These are phyloP conservation scores for Heliconius congener DNA, from an alignment of 1,140 invertebrate genomes.

Conservation along the genomic window DNA sequence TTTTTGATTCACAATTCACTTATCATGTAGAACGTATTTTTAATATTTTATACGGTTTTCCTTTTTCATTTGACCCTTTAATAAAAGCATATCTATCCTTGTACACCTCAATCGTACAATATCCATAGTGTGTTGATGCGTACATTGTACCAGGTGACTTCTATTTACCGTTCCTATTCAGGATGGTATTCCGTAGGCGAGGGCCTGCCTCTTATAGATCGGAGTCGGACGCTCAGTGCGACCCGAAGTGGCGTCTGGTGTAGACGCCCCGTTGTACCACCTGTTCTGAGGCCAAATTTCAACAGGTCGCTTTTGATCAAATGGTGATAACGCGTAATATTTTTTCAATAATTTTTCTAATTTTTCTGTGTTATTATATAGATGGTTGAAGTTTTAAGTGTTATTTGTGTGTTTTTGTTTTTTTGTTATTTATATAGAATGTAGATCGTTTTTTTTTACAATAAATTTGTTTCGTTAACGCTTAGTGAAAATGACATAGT, in stretches of 20 bases:
- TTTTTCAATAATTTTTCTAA: constrained; percentile 50
- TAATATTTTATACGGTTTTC: not conserved
- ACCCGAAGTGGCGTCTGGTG: constrained; percentile 62
- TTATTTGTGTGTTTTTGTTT: not conserved
- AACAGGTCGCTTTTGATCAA: constrained; percentile 78
- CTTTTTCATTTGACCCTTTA: not conserved
- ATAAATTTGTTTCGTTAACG: not conserved
- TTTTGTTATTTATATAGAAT: not conserved
- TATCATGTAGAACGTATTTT: not conserved
- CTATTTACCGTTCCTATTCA: constrained; percentile 73
- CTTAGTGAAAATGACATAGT: not conserved
- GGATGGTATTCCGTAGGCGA: constrained; percentile 63
- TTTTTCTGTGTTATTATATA: constrained; percentile 53
- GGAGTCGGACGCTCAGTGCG: constrained; percentile 69
- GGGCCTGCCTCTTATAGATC: constrained; percentile 70
- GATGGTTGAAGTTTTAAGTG: constrained; percentile 40
- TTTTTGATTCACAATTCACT: not conserved
- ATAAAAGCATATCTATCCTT: not conserved
- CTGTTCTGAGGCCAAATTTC: constrained; percentile 53
- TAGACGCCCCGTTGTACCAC: constrained; percentile 56
- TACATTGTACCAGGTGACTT: constrained; percentile 52
- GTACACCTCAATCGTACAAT: not conserved
- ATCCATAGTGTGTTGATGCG: constrained; percentile 9
- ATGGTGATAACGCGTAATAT: constrained; percentile 74
- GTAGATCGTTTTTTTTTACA: not conserved